Percentiles rank a stretch among this genome's conserved stretches.
Conservation (phyloP, 2,888 invertebrate genomes). For the Sarcophaga rosellei region DNA sequence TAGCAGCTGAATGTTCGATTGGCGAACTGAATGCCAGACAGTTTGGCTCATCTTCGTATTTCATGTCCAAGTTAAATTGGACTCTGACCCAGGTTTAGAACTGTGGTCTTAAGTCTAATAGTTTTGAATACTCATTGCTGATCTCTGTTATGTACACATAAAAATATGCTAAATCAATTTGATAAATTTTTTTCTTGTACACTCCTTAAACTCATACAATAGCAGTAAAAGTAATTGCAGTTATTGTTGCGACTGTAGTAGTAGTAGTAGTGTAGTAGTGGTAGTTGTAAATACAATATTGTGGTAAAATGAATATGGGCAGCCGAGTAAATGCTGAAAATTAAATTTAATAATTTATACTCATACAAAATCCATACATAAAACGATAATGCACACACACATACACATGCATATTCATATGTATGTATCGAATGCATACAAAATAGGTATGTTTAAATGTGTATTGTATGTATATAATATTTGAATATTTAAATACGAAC, state of each 20-base stretch:
- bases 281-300: conserved; percentile 34
- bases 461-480: not conserved
- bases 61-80: no score
- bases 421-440: not conserved
- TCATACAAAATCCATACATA: conserved; percentile 58
- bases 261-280: no score
- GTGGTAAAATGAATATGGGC: conserved; percentile 63
- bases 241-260: not conserved
- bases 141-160: no score
- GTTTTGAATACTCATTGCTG: no score
- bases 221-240: not conserved
- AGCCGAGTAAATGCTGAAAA: conserved; percentile 78
- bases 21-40: no score
- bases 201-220: not conserved
- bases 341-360: conserved; percentile 79
- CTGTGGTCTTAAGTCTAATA: no score
- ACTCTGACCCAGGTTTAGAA: no score
- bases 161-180: no score
- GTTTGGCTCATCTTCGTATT: no score
- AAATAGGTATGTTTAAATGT: not conserved
- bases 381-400: conserved; percentile 57
- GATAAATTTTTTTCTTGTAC: not conserved
- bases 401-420: conserved; percentile 21
- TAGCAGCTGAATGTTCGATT: no score
- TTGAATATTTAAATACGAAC: not conserved